Base-by-base conservation (phyloP, 2,797 vertebrate genomes). In the Myripristis jacobus region DNA sequence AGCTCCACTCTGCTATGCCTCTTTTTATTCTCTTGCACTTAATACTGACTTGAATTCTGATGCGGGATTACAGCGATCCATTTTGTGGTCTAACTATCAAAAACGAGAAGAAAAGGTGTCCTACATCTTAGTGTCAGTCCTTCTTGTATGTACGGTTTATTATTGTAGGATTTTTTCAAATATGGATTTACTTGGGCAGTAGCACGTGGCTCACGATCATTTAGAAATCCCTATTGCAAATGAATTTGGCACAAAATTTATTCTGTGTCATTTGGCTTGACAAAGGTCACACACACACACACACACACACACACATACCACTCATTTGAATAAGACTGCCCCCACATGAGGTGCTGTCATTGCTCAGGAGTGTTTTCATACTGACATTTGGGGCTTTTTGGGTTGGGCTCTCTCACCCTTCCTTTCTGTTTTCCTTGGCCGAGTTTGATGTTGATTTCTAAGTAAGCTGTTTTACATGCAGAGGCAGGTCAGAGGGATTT, bases 401-500 rank as follows among this genome's bases (percentile, higher is more conserved):
- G 60, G 60, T 73, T 65, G 68, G 66, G 68, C 64, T 81, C 63
- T 66, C 76, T 80, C 80, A 36, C 71, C 47, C 70, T 56, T 75
- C n/a, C 65, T 70, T 58, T 75, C 60, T 78, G 83, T 82, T 89
- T 86, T 84, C 66, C 64, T 87, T 81, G 77, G 87, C 83, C 12
- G 6, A 70, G 75, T 80, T 67, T 69, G 83, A 66, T 60, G 70
- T 50, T 75, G 77, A 87, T 84, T 87, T 79, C 81, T 83, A 81
- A 84, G 67, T 73, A 76, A 83, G 81, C 83, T 83, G 83, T 84
- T 88, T 88, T 79, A 70, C 87, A 87, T 79, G 84, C 82, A 82
- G 77, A 73, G 76, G 86, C 88, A 83, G 86, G 89, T 91, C 80
- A 74, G 75, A 78, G 68, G 71, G 83, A 80, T 88, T 85, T 82